Base-by-base conservation (phyloP, 1,140 invertebrate species). In the Drosophila willistoni region DNA sequence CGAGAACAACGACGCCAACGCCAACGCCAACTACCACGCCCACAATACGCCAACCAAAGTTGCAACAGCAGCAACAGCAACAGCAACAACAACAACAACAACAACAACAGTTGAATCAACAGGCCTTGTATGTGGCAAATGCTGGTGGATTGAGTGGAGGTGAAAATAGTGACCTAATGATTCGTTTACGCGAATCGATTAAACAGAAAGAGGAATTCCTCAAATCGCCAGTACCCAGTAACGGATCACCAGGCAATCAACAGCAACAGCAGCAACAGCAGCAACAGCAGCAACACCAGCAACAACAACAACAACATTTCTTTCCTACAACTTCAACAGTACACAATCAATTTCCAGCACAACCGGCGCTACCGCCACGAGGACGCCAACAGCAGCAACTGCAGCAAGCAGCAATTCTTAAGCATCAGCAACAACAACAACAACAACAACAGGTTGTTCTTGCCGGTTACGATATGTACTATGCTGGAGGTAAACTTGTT, bases 141-240 rank as follows among this genome's bases (percentile, higher is more conserved):
- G 22, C 44, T 7, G 64, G 57, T 5, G 39, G 60, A 41, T 42
- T 57, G 39, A 64, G 73, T 14, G 60, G 77, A 66, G 65, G 77
- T 22, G 90, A 91, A 14, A 90, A 90, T 61, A 91, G 85, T 68
- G 90, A 91, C 56, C 79, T 91, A 39, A 91, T 91, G 90, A 87
- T 91, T 64, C 84, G 90, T 54, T 63, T 97, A 77, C 93, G 95
- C 61, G 96, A 96, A 90, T 97, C 96, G 80, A 94, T 96, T 77
- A 96, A 97, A 79, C 96, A 97, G 81, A 98, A 97, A 85, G 96
- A 97, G 91, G 96, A 97, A 77, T 98, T 98, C 90, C 93, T 98
- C 34, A 94, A 95, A 77, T 93, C 96, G 64, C 96, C 96, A 94
- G 94, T 55, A 59, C 90, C 90, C 33, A 56, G 68, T 3, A 61